These are phyloP conservation scores for Plumapathes pennacea DNA, from an alignment of 92 coral and sea anemone species.

Conservation along the genomic window DNA sequence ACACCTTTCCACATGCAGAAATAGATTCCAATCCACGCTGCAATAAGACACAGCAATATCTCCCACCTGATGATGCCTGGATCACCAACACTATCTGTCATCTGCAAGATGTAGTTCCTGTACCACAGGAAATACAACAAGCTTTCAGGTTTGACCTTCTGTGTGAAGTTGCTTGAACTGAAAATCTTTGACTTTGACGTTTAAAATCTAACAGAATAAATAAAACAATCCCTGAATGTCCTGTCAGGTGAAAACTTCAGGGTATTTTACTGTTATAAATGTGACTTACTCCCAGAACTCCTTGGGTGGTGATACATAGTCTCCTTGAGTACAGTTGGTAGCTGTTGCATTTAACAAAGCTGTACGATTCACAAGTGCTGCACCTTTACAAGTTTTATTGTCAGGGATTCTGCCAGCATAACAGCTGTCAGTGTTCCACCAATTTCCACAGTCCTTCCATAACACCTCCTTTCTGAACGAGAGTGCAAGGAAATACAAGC, in stretches of 20 bases:
- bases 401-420: slow-evolving; percentile 64
- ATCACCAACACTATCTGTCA: slow-evolving; percentile 73
- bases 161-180: too few relatives aligned
- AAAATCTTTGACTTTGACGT: too few relatives aligned
- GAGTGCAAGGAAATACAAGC: slow-evolving; percentile 63
- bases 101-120: slow-evolving; percentile 64
- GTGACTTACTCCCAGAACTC: slow-evolving; percentile 84
- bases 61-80: slow-evolving; percentile 79
- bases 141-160: too few relatives aligned
- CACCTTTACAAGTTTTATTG: slow-evolving; percentile 10
- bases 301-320: slow-evolving; percentile 55
- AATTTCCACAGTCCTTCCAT: slow-evolving; percentile 74
- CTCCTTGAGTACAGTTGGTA: slow-evolving; percentile 44
- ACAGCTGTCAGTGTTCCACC: slow-evolving; percentile 83
- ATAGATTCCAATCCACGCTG: slow-evolving; percentile 80
- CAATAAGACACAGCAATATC: slow-evolving; percentile 65
- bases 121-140: too few relatives aligned
- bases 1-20: slow-evolving; percentile 97
- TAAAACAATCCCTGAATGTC: too few relatives aligned
- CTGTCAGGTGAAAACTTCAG: too few relatives aligned
- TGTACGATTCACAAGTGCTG: neutral
- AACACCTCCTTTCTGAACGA: slow-evolving; percentile 78
- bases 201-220: too few relatives aligned
- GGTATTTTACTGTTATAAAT: too few relatives aligned
- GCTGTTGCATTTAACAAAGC: slow-evolving; percentile 17